Base-by-base conservation (phyloP, 2,888 invertebrate genomes). In the Noctuana brunneofusca region DNA sequence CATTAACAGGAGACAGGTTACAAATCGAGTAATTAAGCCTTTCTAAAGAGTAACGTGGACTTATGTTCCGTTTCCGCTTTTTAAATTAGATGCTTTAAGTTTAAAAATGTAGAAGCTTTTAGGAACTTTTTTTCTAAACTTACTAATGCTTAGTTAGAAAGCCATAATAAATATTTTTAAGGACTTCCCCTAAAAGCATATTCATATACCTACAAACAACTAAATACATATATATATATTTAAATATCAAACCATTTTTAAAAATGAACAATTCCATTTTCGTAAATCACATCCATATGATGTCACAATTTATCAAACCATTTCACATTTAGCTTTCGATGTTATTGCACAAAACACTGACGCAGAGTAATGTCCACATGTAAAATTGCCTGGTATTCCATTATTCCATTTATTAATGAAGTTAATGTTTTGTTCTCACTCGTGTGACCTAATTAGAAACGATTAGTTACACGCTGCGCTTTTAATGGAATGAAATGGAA, bases 1-100 rank as follows among this genome's bases (percentile, higher is more conserved):
- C 56, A 56, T 56, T 63, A 63, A 41, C 55, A 16, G 24, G 55
- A 52, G 63, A 63, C 63, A 63, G 18, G 50, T 56, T 81, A 84
- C 79, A 79, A 84, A 85, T 84, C 76, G 78, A 72, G 75, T 69
- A 79, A 84, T 85, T 85, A 85, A 82, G 75, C 73, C 75, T 74
- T 78, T 76, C 71, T 77, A 74, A 71, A 70, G 70, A 75, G 72
- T 76, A 82, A 80, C 75, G 76, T 78, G 71, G 75, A 84, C 78
- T 79, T 81, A 84, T 81, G 83, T 73, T 68, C 69, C 74, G 74
- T 78, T 83, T 85, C 84, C 82, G 79, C 71, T 67, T 70, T 79
- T 76, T 79, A 81, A 86, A 81, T 79, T 78, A 77, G 76, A 76
- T 65, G 67, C 68, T 69, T 73, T 69, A 72, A 74, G 67, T 70